Percentiles rank a stretch among this genome's conserved stretches.
Conservation (phyloP, 35 echinoderm and acorn worm genomes). For the Amphiura filiformis region DNA sequence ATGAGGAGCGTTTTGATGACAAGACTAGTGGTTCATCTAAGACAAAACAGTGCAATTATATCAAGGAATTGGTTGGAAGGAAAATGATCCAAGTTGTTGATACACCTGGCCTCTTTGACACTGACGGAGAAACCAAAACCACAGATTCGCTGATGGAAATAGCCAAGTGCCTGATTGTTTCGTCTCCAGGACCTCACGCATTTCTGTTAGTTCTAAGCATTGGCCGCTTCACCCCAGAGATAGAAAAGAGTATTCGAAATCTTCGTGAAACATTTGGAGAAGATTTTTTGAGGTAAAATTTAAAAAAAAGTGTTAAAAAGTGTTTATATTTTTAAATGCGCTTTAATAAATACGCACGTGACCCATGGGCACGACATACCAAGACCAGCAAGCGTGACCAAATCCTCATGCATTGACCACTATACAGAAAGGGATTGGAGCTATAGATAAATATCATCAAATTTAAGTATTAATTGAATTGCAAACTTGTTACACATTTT, state of each 20-base stretch:
- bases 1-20: not conserved
- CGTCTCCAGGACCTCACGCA: not conserved
- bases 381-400: too few relatives aligned
- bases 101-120: not conserved
- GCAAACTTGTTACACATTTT: too few relatives aligned
- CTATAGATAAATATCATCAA: too few relatives aligned
- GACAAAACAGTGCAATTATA: not conserved
- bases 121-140: not conserved
- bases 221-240: not conserved
- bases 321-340: too few relatives aligned
- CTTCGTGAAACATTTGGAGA: not conserved
- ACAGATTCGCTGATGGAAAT: not conserved
- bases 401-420: too few relatives aligned
- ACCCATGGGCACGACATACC: too few relatives aligned
- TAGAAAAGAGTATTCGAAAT: not conserved
- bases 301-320: too few relatives aligned
- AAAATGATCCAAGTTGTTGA: not conserved
- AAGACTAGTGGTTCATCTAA: not conserved
- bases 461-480: too few relatives aligned
- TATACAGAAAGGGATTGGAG: too few relatives aligned
- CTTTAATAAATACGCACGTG: too few relatives aligned
- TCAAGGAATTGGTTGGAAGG: not conserved
- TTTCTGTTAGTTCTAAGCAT: not conserved
- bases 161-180: not conserved
- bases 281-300: not conserved